Percentiles rank a stretch among this genome's conserved stretches.
phyloP scores from a whole-genome alignment of 1,140 invertebrate genomes.

The Scaptomyza montana region DNA sequence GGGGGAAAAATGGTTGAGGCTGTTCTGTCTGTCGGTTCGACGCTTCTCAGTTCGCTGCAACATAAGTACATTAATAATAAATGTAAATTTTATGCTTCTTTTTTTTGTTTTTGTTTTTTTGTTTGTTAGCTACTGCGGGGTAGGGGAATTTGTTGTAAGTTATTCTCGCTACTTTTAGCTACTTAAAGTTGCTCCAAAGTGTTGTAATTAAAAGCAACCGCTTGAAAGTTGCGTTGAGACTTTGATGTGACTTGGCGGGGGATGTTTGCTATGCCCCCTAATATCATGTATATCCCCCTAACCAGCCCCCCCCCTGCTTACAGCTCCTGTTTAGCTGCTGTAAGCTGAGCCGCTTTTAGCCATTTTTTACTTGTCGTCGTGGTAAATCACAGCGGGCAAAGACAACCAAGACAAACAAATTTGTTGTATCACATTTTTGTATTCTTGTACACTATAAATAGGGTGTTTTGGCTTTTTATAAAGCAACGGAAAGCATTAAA shows the following conservation, averaged over 20 bases:
- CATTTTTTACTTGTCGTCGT: conserved; percentile 47
- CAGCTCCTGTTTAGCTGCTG: conserved; percentile 18
- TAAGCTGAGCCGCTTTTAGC: conserved; percentile 35
- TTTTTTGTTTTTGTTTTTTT: conserved; percentile 25
- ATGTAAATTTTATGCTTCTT: conserved; percentile 70
- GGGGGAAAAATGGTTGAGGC: conserved; percentile 13
- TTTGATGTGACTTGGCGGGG: conserved; percentile 19
- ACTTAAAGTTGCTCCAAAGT: conserved; percentile 57
- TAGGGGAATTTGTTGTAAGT: not conserved
- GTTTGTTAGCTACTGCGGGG: not conserved
- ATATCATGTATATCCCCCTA: not conserved
- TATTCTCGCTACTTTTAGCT: conserved; percentile 52
- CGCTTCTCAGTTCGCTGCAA: conserved; percentile 23
- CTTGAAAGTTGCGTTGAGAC: not conserved
- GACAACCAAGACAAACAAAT: conserved; percentile 30
- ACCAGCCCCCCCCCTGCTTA: not conserved
- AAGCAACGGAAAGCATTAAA: no score
- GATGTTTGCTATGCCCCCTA: conserved; percentile 8
- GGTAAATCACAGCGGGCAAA: conserved; percentile 45
- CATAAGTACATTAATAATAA: conserved; percentile 77
- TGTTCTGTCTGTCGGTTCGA: conserved; percentile 1
- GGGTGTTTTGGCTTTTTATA: conserved; percentile 3
- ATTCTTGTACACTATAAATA: not conserved
- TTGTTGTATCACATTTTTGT: conserved; percentile 31
- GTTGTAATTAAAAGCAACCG: conserved; percentile 71